These are phyloP conservation scores for Asarcornis scutulata DNA, from an alignment of 2,113 vertebrate species.

Conservation along the genomic window DNA sequence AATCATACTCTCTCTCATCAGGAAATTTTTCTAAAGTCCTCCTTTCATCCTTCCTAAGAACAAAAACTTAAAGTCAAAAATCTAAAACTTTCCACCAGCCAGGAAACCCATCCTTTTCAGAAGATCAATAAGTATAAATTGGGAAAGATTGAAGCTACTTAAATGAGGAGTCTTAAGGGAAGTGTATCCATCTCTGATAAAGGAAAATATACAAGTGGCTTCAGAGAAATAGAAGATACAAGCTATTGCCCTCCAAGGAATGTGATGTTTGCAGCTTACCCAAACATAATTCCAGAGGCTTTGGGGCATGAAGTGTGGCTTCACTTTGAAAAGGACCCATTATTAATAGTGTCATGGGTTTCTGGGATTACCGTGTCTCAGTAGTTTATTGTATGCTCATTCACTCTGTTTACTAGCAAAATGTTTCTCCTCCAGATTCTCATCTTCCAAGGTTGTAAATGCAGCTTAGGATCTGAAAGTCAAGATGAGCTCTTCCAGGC, in stretches of 20 bases:
- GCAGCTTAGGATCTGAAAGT: conserved; percentile 44
- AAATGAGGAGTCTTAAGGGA: conserved; percentile 59
- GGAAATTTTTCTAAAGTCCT: not conserved
- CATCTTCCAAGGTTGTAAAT: conserved; percentile 51
- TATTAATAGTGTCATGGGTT: conserved; percentile 62
- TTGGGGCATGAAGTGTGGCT: conserved; percentile 52
- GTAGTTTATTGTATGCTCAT: conserved; percentile 62
- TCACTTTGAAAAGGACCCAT: conserved; percentile 51
- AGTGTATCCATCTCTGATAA: conserved; percentile 35
- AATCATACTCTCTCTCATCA: not conserved
- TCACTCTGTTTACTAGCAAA: conserved; percentile 60
- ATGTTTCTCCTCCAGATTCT: conserved; percentile 38
- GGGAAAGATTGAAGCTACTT: conserved; percentile 51
- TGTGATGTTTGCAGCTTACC: conserved; percentile 41
- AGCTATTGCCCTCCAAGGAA: conserved; percentile 53
- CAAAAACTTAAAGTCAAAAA: conserved; percentile 10
- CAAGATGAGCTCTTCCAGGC: conserved; percentile 51
- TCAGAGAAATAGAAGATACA: conserved; percentile 48
- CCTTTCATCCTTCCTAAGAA: not conserved
- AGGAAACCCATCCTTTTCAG: not conserved
- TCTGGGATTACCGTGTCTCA: conserved; percentile 62
- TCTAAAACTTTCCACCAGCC: conserved; percentile 12
- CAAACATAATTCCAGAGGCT: conserved; percentile 58
- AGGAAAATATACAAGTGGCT: not conserved
- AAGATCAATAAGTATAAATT: conserved; percentile 52